Percentiles rank a stretch among this genome's conserved stretches.
Evolutionary conservation across 2,888 invertebrate genomes (phyloP).

Genomic region (Mayetiola destructor): DNA sequence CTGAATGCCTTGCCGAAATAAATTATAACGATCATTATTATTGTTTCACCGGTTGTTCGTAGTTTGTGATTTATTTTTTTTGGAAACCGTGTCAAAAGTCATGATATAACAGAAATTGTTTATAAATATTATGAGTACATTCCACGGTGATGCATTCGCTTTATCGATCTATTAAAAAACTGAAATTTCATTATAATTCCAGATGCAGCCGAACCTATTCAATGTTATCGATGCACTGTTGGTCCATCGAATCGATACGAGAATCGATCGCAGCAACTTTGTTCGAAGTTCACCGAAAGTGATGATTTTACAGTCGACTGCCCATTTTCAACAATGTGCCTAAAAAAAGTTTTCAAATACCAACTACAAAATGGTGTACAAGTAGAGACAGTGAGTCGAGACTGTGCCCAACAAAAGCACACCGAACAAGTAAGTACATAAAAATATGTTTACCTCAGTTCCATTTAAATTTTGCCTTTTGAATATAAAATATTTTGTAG

Average conservation of each 20-base stretch:
- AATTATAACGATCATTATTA: too few relatives aligned
- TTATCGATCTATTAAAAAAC: background rate
- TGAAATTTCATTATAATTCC: constrained; percentile 18
- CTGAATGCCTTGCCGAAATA: too few relatives aligned
- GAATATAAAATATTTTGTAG: background rate
- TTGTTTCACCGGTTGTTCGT: too few relatives aligned
- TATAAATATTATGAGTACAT: background rate
- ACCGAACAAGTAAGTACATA: constrained; percentile 32
- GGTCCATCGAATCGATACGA: constrained; percentile 42
- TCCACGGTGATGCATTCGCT: too few relatives aligned
- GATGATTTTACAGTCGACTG: constrained; percentile 56
- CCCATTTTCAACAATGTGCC: constrained; percentile 69
- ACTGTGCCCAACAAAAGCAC: constrained; percentile 61
- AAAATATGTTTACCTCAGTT: background rate
- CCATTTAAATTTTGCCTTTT: too few relatives aligned
- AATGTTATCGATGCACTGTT: constrained; percentile 62
- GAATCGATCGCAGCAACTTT: constrained; percentile 50
- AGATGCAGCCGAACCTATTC: constrained; percentile 36
- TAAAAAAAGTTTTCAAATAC: constrained; percentile 54
- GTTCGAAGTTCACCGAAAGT: constrained; percentile 61
- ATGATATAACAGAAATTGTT: too few relatives aligned
- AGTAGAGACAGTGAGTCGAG: constrained; percentile 37
- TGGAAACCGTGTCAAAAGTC: too few relatives aligned
- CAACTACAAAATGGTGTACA: constrained; percentile 45
- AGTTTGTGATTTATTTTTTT: too few relatives aligned